A percentile compares a stretch with the other conserved stretches of the same genome.
These are phyloP conservation scores for Ctenopoma multispine DNA, from an alignment of 2,797 vertebrate species.

Conservation along the genomic window DNA sequence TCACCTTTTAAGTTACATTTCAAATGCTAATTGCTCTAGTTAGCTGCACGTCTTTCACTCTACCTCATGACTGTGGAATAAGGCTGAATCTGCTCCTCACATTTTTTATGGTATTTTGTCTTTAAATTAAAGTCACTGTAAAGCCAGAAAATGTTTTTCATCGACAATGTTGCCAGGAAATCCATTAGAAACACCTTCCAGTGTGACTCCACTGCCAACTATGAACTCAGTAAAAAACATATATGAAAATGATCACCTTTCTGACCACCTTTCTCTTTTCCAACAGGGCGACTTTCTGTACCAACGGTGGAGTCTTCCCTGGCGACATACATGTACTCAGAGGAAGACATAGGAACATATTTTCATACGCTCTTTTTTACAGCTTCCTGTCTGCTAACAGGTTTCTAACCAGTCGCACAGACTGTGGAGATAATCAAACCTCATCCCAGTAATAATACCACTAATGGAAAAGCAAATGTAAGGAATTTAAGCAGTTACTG, in stretches of 20 bases:
- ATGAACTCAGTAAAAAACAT: no score
- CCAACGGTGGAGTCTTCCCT: not conserved
- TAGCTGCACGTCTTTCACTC: no score
- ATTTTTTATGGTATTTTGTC: no score
- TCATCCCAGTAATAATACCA: conserved; percentile 9
- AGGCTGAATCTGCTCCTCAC: not conserved
- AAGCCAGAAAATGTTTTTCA: no score
- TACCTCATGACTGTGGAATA: not conserved
- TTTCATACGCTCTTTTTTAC: conserved; percentile 32
- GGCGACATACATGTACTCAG: conserved; percentile 20
- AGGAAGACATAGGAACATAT: conserved; percentile 28
- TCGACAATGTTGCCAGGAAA: no score
- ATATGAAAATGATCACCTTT: no score
- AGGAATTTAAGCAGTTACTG: not conserved
- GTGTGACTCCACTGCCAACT: no score
- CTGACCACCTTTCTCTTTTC: no score
- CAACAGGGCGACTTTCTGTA: no score
- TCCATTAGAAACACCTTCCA: no score
- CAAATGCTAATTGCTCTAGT: no score
- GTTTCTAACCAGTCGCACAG: conserved; percentile 3
- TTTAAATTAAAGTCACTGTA: no score
- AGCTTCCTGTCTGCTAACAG: conserved; percentile 32
- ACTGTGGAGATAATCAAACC: not conserved
- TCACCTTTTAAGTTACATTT: not conserved
- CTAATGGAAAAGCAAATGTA: not conserved